Evolutionary conservation across 1,140 invertebrate species (phyloP), one percentile per base, ranked within the genome.

Genomic region (Psix sp.): DNA sequence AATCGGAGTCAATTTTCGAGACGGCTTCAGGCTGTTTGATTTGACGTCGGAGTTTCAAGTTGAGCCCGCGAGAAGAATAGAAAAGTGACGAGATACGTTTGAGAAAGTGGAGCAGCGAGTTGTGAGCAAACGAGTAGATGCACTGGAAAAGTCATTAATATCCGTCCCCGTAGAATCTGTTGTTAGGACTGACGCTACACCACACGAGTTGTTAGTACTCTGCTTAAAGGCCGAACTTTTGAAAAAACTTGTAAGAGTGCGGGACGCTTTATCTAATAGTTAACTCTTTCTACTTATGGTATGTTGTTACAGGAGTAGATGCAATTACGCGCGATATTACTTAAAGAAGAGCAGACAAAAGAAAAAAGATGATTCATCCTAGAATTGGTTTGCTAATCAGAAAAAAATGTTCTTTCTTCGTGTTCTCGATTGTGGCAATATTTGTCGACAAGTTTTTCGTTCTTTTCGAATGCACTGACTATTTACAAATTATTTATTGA

Each of bases 161-260:
- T 87, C 84, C 84, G 84, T 86, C 84, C 84, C 84, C 79, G 76
- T 84, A 86, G 79, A 83, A 80, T 81, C 78, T 76, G 77, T 78
- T 77, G 80, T 77, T 80, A 80, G 73, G 72, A 79, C 62, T 45
- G 21, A 46, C 42, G 42, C 70, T 72, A 74, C 52, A 74, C 59
- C 46, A 76, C 52, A 78, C 68, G 72, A 79, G 72, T 78, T 70
- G 75, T 83, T 80, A 82, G 82, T 83, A 83, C 82, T 84, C 82
- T 81, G 77, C 79, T 82, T 83, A 79, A 83, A 77, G 65, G 77
- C 77, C 81, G 77, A 65, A 54, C 21, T 31, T 59, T 48, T 76
- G 56, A 77, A 76, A 20, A 74, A 80, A 80, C 70, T 76, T 84
- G 74, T 82, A 83, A 84, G 80, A 83, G 84, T 84, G 83, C 80